These are phyloP conservation scores for Plagiodera versicolora DNA, from an alignment of 2,888 invertebrate genomes.

Conservation along the genomic window DNA sequence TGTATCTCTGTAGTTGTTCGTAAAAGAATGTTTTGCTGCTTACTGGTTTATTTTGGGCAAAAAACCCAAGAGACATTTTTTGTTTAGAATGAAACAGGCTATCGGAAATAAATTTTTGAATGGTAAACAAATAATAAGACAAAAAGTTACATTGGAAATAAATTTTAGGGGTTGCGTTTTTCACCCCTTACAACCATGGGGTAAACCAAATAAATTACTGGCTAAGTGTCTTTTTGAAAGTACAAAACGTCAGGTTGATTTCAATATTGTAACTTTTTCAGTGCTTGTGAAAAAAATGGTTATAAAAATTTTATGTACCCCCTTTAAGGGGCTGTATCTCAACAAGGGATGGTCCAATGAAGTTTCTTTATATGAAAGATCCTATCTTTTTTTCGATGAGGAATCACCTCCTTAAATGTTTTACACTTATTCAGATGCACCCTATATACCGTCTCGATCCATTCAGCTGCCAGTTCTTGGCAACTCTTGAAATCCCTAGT, in stretches of 20 bases:
- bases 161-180: neutral
- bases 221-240: neutral
- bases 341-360: neutral
- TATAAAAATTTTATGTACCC: neutral
- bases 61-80: conserved; percentile 20
- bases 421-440: too few relatives aligned
- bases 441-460: too few relatives aligned
- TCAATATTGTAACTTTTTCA: neutral
- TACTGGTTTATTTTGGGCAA: conserved; percentile 3
- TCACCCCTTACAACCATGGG: neutral
- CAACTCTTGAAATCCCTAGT: too few relatives aligned
- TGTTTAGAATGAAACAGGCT: conserved; percentile 26
- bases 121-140: conserved; percentile 18
- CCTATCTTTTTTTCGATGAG: neutral
- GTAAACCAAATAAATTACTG: neutral
- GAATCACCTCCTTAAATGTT: too few relatives aligned
- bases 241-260: neutral
- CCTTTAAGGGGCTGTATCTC: neutral
- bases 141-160: neutral
- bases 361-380: conserved; percentile 1
- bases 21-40: conserved; percentile 14
- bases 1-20: conserved; percentile 27
- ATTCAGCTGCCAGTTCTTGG: too few relatives aligned
- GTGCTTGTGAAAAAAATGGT: neutral
- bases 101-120: conserved; percentile 26